Evolutionary conservation across 2,888 invertebrate species (phyloP), one percentile per base, ranked within the genome.

Genomic region (Exephanes ischioxanthus): DNA sequence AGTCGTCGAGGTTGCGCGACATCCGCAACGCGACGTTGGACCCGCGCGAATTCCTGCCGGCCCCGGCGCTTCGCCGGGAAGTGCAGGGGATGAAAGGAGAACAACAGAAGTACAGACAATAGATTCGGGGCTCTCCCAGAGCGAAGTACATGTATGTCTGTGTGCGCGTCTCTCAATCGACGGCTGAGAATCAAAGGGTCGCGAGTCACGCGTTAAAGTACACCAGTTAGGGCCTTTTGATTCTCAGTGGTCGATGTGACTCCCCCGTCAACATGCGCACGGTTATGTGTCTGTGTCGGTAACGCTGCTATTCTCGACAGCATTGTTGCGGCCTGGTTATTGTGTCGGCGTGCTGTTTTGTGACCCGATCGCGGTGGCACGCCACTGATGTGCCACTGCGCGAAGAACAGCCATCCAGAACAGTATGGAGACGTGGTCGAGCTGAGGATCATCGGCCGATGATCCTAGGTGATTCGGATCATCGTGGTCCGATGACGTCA

Each of bases 21-120:
- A 68, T 80, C 51, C 58, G 61, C 80, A 75, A 75, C 73, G 55
- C 73, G 55, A 68, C 68, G 68, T 68, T 14, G 55, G 37, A 26
- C 55, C 22, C 48, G 48, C 22, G 30, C 83, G 61, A 79, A 83
- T 83, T 83, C 68, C 83, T 61, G 63, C 70, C 73, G 53, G 79
- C 22, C 68, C 48, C 73, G 80, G 89, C 89, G 87, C 87, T 86
- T 86, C 87, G 86, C 84, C 88, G 89, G 90, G 87, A 90, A 90
- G 88, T 90, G 91, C 90, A 89, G 58, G 76, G 90, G 91, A 91
- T 91, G 91, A 90, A 90, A 90, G 90, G 91, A 89, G 91, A 92
- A 91, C 91, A 91, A 92, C 91, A 91, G 91, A 91, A 90, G 91
- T 90, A 91, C 91, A 90, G 91, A 93, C 93, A 93, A 93, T 93